A percentile compares a stretch with the other conserved stretches of the same genome.
phyloP scores from a whole-genome alignment of 2,113 vertebrate species.

The Alethe castanea region DNA sequence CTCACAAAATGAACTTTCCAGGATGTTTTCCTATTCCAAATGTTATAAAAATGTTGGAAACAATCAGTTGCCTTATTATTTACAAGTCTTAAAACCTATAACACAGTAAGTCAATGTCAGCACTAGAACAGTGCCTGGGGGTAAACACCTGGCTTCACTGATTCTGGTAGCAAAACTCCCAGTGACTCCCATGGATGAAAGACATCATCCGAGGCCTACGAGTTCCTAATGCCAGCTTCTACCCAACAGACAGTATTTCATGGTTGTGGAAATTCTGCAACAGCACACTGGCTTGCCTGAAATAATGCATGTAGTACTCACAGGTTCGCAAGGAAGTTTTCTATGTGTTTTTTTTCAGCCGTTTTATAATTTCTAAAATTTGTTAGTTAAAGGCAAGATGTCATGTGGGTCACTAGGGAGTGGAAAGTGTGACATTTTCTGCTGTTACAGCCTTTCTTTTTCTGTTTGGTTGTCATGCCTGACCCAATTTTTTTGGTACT shows the following conservation, averaged over 20 bases:
- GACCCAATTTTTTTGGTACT: neutral
- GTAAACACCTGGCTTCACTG: constrained; percentile 26
- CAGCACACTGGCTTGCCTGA: neutral
- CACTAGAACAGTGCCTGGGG: neutral
- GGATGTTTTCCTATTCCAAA: neutral
- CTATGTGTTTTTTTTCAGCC: neutral
- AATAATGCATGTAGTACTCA: neutral
- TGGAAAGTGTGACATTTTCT: neutral
- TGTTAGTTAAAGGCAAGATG: neutral
- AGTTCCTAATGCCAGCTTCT: neutral
- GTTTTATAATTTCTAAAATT: neutral
- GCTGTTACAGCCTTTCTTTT: neutral
- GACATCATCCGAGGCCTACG: neutral
- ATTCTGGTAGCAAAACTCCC: neutral
- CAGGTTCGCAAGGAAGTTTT: neutral
- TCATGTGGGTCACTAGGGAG: neutral
- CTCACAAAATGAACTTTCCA: neutral
- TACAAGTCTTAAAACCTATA: neutral
- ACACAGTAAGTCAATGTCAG: neutral
- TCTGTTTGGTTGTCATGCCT: neutral
- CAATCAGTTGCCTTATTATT: neutral
- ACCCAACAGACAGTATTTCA: neutral
- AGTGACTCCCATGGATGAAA: neutral
- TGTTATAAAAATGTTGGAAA: constrained; percentile 7
- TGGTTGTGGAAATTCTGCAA: neutral